Evolutionary conservation across 2,888 invertebrate genomes (phyloP).

Genomic region (Chrysolina americana): DNA sequence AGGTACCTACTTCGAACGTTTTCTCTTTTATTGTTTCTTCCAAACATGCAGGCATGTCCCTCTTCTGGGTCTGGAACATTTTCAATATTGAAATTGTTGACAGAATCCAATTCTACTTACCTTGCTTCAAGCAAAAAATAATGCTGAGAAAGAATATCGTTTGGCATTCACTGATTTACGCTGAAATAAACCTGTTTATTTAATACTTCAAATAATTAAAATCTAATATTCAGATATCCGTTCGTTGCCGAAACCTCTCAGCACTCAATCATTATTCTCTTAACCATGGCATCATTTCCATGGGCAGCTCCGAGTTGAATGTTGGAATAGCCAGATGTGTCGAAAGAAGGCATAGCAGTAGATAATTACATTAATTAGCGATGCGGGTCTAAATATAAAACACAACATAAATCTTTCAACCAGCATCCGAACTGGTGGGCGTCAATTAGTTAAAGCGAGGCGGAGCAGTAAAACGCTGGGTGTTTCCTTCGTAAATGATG

Average conservation of each 20-base stretch:
- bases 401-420: constrained; percentile 41
- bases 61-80: too few relatives aligned
- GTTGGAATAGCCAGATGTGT: constrained; percentile 22
- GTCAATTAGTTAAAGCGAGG: constrained; percentile 53
- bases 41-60: too few relatives aligned
- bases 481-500: constrained; percentile 18
- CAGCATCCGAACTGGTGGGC: constrained; percentile 50
- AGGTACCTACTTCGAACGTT: too few relatives aligned
- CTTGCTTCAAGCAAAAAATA: too few relatives aligned
- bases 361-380: constrained; percentile 31
- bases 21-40: too few relatives aligned
- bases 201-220: not conserved
- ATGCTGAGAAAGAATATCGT: too few relatives aligned
- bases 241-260: constrained; percentile 15
- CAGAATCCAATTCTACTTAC: too few relatives aligned
- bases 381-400: constrained; percentile 46
- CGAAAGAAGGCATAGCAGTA: constrained; percentile 26
- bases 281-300: not conserved
- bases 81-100: too few relatives aligned
- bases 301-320: not conserved
- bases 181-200: too few relatives aligned
- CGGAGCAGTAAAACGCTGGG: constrained; percentile 51
- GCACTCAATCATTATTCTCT: constrained; percentile 6
- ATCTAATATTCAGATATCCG: not conserved
- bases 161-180: too few relatives aligned